Percentiles rank a stretch among this genome's conserved stretches.
Evolutionary conservation across 2,888 invertebrate species (phyloP).

Genomic region (Apamea anceps): DNA sequence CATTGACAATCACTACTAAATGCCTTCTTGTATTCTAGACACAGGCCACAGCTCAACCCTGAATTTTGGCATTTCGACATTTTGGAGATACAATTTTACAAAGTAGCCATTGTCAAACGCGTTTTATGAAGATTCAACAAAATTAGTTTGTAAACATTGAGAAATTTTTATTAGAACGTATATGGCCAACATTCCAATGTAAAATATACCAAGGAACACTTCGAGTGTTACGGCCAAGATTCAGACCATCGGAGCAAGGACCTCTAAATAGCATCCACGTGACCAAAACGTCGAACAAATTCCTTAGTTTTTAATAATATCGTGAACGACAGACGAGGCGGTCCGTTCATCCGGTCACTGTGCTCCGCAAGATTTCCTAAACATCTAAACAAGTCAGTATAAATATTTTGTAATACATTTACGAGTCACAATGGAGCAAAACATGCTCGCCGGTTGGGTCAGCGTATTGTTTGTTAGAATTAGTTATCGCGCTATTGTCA

Average conservation of each 20-base stretch:
- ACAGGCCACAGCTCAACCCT: slow-evolving; percentile 19
- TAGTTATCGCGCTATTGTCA: slow-evolving; percentile 65
- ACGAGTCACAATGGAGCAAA: slow-evolving; percentile 76
- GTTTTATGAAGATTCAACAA: slow-evolving; percentile 6
- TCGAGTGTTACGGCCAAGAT: slow-evolving; percentile 19
- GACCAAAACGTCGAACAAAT: slow-evolving; percentile 45
- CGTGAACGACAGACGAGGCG: slow-evolving; percentile 37
- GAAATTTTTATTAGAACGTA: slow-evolving; percentile 1
- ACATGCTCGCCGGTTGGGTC: slow-evolving; percentile 74
- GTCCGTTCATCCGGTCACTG: slow-evolving; percentile 54
- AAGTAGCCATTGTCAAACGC: slow-evolving; percentile 13
- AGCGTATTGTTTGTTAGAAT: slow-evolving; percentile 75
- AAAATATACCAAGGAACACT: slow-evolving; percentile 30
- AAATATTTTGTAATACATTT: slow-evolving; percentile 79
- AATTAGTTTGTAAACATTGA: slow-evolving; percentile 6
- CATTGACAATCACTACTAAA: slow-evolving; percentile 41
- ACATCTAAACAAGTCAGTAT: slow-evolving; percentile 72
- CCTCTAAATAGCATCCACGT: slow-evolving; percentile 51
- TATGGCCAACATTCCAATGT: slow-evolving; percentile 11
- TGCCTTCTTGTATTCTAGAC: slow-evolving; percentile 54
- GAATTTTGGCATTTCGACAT: slow-evolving; percentile 43
- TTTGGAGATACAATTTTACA: slow-evolving; percentile 15
- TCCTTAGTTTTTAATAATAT: slow-evolving; percentile 47
- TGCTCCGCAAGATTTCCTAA: slow-evolving; percentile 64
- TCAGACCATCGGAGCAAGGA: slow-evolving; percentile 38